These are phyloP conservation scores for Montipora cactus DNA, from an alignment of 64 coral and sea anemone species.

Conservation along the genomic window DNA sequence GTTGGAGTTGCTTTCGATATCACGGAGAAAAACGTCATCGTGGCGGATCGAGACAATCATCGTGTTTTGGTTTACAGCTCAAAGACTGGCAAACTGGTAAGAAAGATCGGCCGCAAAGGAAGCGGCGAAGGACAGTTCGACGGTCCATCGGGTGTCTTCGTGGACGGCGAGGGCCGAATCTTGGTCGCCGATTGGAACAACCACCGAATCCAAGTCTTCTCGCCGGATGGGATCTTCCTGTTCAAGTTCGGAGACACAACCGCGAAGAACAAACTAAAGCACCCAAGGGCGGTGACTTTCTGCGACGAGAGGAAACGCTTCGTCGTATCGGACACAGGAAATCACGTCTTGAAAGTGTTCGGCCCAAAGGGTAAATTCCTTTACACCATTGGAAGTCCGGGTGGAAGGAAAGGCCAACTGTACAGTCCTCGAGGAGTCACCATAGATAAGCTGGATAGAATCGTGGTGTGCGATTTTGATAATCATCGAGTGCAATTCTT, in stretches of 20 bases:
- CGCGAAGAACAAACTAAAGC: conserved; percentile 60
- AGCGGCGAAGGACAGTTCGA: conserved; percentile 84
- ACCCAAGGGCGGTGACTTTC: conserved; percentile 80
- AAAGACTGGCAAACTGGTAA: conserved; percentile 75
- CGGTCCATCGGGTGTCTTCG: conserved; percentile 82
- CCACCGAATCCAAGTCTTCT: conserved; percentile 88
- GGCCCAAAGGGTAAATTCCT: conserved; percentile 71
- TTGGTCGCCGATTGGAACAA: conserved; percentile 96
- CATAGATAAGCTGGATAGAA: conserved; percentile 73
- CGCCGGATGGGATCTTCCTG: conserved; percentile 76
- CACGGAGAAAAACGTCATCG: conserved; percentile 73
- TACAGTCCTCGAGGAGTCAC: conserved; percentile 81
- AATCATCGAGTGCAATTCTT: conserved; percentile 95
- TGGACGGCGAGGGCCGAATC: conserved; percentile 75
- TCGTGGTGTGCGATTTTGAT: conserved; percentile 96
- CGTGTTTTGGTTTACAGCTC: conserved; percentile 81
- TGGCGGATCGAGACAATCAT: conserved; percentile 89
- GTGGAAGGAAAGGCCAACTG: conserved; percentile 72
- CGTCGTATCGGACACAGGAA: conserved; percentile 94
- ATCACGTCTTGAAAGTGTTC: conserved; percentile 91
- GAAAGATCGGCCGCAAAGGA: conserved; percentile 80
- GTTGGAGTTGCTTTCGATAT: conserved; percentile 89
- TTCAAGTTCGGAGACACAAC: conserved; percentile 84
- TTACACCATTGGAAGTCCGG: conserved; percentile 72
- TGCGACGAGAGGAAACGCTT: conserved; percentile 68